Base-by-base conservation (phyloP, 2,888 invertebrate species). In the Acronicta alni region DNA sequence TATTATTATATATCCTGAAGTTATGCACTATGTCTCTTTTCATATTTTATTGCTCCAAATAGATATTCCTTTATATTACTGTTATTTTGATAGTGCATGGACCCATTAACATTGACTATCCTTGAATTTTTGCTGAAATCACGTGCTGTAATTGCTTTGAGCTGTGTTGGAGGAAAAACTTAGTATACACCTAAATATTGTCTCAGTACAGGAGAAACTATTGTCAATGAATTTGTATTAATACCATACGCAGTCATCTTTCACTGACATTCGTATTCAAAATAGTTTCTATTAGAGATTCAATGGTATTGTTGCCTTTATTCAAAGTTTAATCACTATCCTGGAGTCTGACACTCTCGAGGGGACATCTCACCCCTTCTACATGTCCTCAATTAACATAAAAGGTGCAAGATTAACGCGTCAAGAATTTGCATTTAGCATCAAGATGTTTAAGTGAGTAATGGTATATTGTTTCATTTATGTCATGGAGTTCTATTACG, bases 391-490 rank as follows among this genome's bases (percentile, higher is more conserved):
- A 73, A 73, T 72, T 72, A 70, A 57, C 72, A 72, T 72, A 73
- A 69, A 72, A 72, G 70, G 74, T 72, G 62, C 56, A 55, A 57
- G 62, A 72, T 73, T 73, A 72, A 69, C 54, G 62, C 45, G 56
- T 72, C 57, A 61, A 48, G 37, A 62, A 73, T 72, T 72, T 66
- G 57, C 66, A 73, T 69, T 69, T 32, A 48, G 44, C 54, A 67
- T 73, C 54, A 72, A 72, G 66, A 70, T 57, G 59, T 70, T 67
- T 52, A 38, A 57, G 58, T 73, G 72, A 73, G n/a, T 54, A 59
- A 73, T 70, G 18, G 46, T 26, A 43, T 43, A 51, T 66, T 58
- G 44, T 72, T 68, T 67, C 10, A 38, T 38, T 38, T 64, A 43
- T 59, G 59, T 32, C 52, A 23, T 63, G 32, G 38, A 42, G 35